Evolutionary conservation across 2,797 vertebrate species (phyloP).

Genomic region (Novumbra hubbsi): DNA sequence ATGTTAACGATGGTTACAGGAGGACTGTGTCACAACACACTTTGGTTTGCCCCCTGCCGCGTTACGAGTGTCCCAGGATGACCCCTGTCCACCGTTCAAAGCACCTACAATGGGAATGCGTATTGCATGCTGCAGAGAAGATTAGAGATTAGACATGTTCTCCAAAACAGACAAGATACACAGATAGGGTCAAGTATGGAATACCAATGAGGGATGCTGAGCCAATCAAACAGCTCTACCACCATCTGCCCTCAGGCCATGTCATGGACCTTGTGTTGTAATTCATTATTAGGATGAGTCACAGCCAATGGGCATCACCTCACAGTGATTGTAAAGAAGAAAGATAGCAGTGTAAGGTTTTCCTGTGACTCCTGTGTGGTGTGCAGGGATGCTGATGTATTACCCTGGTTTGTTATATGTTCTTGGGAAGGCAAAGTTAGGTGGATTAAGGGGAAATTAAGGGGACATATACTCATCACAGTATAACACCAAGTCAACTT

Average conservation of each 20-base stretch:
- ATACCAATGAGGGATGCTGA: neutral
- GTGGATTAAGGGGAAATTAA: too few species aligned
- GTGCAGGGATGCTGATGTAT: conserved; percentile 14
- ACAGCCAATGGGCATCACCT: conserved; percentile 17
- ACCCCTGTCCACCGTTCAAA: too few species aligned
- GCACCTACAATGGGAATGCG: too few species aligned
- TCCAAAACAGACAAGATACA: neutral
- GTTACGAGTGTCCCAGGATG: too few species aligned
- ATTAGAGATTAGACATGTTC: neutral
- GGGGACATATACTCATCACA: too few species aligned
- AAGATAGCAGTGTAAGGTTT: conserved; percentile 20
- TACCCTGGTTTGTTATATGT: conserved; percentile 20
- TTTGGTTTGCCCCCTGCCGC: too few species aligned
- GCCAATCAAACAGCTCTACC: too few species aligned
- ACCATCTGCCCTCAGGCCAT: neutral
- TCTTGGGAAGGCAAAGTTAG: conserved; percentile 13
- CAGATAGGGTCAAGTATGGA: neutral
- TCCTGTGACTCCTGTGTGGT: conserved; percentile 21
- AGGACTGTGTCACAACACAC: too few species aligned
- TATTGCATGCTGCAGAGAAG: neutral
- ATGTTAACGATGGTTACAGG: too few species aligned
- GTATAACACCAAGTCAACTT: too few species aligned
- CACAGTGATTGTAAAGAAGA: conserved; percentile 21
- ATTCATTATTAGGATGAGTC: conserved; percentile 3
- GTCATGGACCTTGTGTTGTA: conserved; percentile 13